These are phyloP conservation scores for Talpa occidentalis DNA, from an alignment of 2,113 vertebrate species.

Conservation along the genomic window DNA sequence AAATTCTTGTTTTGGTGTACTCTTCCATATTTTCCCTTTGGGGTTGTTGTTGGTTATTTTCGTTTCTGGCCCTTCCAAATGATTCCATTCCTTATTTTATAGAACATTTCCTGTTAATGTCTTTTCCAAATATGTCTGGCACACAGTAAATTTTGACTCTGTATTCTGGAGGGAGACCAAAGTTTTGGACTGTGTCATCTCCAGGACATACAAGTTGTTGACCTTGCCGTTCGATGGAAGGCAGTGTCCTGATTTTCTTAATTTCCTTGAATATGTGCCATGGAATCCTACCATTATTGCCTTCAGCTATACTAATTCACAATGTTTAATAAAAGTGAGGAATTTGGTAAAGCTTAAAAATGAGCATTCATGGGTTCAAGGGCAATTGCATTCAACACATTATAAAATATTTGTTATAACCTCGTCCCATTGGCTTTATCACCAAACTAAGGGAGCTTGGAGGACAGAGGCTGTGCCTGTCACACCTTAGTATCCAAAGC, in stretches of 20 bases:
- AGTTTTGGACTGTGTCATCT: slow-evolving; percentile 78
- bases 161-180: slow-evolving; percentile 72
- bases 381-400: slow-evolving; percentile 31
- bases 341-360: slow-evolving; percentile 45
- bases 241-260: slow-evolving; percentile 62
- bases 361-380: slow-evolving; percentile 17
- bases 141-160: slow-evolving; percentile 59
- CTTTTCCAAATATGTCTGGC: slow-evolving; percentile 72
- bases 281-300: slow-evolving; percentile 56
- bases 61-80: slow-evolving; percentile 50
- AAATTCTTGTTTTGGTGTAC: background rate
- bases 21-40: slow-evolving; percentile 42
- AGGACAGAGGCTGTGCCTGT: background rate
- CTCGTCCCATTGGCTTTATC: background rate
- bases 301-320: slow-evolving; percentile 55
- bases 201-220: slow-evolving; percentile 60
- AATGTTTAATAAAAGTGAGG: slow-evolving; percentile 57
- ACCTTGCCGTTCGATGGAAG: slow-evolving; percentile 71
- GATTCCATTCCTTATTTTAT: slow-evolving; percentile 69
- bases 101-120: slow-evolving; percentile 58
- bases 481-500: slow-evolving; percentile 1
- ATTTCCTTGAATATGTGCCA: slow-evolving; percentile 60
- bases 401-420: slow-evolving; percentile 7
- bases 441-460: background rate
- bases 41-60: slow-evolving; percentile 41